phyloP scores from a whole-genome alignment of 2,888 invertebrate species.

The Cremastinae sp. region DNA sequence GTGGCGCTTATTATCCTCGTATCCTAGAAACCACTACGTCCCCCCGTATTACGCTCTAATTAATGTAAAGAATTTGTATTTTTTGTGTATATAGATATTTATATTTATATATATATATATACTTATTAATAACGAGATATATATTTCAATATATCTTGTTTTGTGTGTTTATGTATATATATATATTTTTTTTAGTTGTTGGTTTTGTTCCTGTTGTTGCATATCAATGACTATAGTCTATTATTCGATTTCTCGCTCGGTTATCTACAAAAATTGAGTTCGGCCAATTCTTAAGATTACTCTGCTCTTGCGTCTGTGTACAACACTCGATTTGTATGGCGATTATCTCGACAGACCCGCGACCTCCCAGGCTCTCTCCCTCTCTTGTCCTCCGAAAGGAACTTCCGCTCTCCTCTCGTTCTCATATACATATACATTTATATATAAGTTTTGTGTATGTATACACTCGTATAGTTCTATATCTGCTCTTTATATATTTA shows the following conservation, averaged over 20 bases:
- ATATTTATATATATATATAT: too few relatives aligned
- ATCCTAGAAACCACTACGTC: slow-evolving; percentile 74
- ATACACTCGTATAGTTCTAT: slow-evolving; percentile 70
- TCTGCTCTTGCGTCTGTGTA: slow-evolving; percentile 53
- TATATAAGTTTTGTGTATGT: slow-evolving; percentile 64
- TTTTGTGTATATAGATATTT: slow-evolving; percentile 47
- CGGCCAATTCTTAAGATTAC: slow-evolving; percentile 42
- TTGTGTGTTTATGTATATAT: slow-evolving; percentile 2
- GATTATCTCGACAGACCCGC: slow-evolving; percentile 47
- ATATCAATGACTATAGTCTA: slow-evolving; percentile 63
- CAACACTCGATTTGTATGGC: slow-evolving; percentile 27
- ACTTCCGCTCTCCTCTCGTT: slow-evolving; percentile 17
- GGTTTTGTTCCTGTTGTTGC: slow-evolving; percentile 62
- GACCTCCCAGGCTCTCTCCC: slow-evolving; percentile 24
- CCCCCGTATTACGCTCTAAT: slow-evolving; percentile 70
- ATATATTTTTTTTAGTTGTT: slow-evolving; percentile 38
- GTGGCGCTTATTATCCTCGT: slow-evolving; percentile 63
- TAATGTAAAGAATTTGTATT: slow-evolving; percentile 79
- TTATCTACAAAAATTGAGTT: slow-evolving; percentile 67
- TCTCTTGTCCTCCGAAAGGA: too few relatives aligned
- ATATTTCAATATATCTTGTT: slow-evolving; percentile 37
- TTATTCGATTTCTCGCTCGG: slow-evolving; percentile 50
- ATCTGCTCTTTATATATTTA: slow-evolving; percentile 65
- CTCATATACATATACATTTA: slow-evolving; percentile 63
- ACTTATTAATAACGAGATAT: not conserved